These are phyloP conservation scores for Noturus placidus DNA, from an alignment of 2,113 vertebrate species.

Conservation along the genomic window DNA sequence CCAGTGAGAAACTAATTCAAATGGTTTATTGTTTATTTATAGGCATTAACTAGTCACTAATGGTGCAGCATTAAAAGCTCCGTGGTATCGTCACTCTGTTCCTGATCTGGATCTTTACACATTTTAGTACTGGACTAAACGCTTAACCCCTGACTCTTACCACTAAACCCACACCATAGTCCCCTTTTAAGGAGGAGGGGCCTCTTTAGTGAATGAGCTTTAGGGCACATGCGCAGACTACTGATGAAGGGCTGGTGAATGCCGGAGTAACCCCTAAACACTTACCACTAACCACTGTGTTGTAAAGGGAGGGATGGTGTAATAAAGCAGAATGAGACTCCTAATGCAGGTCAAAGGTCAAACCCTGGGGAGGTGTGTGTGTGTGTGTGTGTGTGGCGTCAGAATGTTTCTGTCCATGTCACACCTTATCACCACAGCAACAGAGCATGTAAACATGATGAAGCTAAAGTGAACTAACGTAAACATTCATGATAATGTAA, in stretches of 20 bases:
- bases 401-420: conserved; percentile 59
- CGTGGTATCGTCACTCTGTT: not conserved
- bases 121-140: not conserved
- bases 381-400: conserved; percentile 51
- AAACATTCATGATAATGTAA: conserved; percentile 1
- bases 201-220: not conserved
- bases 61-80: not conserved
- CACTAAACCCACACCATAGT: not conserved
- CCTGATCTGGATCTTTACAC: not conserved
- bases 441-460: conserved; percentile 61
- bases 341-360: not conserved
- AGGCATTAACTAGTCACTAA: not conserved
- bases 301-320: not conserved
- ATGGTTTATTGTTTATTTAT: not conserved
- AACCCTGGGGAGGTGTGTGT: conserved; percentile 52
- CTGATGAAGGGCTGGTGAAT: not conserved
- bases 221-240: not conserved
- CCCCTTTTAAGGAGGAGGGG: not conserved
- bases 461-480: conserved; percentile 23
- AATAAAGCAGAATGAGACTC: not conserved
- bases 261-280: not conserved
- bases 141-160: not conserved
- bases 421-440: conserved; percentile 60
- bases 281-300: not conserved
- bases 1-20: not conserved